A percentile compares a stretch with the other conserved stretches of the same genome.
phyloP scores from a whole-genome alignment of 1,140 invertebrate genomes.

The Drosophila ambigua region DNA sequence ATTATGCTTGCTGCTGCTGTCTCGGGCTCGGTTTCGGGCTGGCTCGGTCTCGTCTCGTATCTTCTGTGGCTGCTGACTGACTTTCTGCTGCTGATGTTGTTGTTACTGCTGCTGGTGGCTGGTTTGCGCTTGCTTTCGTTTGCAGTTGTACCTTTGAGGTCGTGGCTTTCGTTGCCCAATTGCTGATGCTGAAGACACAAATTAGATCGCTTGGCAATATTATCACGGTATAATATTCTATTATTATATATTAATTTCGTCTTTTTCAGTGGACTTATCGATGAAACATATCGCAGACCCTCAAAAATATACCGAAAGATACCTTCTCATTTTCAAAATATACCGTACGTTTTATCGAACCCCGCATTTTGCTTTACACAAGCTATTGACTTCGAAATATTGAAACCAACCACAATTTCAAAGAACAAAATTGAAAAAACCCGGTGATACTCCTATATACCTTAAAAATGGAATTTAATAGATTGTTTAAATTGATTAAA shows the following conservation, averaged over 20 bases:
- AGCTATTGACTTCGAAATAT: no score
- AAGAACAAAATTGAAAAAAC: no score
- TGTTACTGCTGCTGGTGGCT: constrained; percentile 39
- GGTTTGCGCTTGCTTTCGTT: constrained; percentile 24
- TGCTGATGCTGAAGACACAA: constrained; percentile 59
- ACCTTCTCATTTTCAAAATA: no score
- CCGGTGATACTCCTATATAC: no score
- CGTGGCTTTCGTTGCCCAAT: constrained; percentile 48
- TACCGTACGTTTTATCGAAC: no score
- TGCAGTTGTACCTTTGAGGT: constrained; percentile 14
- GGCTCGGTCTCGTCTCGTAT: constrained; percentile 29
- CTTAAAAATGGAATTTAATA: no score
- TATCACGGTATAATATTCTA: constrained; percentile 78
- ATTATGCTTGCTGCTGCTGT: constrained; percentile 85
- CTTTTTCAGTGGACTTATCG: constrained; percentile 55
- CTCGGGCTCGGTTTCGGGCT: constrained; percentile 18
- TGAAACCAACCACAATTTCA: no score
- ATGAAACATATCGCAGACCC: no score
- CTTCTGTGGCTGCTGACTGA: constrained; percentile 35
- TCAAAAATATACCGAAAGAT: no score
- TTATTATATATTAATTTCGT: constrained; percentile 78
- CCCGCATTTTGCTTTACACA: no score
- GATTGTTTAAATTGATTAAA: no score
- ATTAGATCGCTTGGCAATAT: constrained; percentile 70
- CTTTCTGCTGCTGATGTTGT: constrained; percentile 29